Conservation (phyloP, 1,140 invertebrate genomes). For the Geopemphigus sp. region DNA sequence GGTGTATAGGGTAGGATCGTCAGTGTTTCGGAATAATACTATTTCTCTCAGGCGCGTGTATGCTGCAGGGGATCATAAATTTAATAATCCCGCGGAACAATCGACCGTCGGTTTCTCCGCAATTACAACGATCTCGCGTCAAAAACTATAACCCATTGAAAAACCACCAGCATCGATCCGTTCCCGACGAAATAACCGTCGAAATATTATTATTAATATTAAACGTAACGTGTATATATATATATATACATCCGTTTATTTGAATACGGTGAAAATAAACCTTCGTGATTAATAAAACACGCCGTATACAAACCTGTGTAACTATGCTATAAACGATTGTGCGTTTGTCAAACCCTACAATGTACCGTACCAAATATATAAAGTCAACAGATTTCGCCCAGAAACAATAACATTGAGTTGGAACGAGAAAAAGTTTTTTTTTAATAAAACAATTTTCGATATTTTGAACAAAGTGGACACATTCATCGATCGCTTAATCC, state of each 20-base stretch:
- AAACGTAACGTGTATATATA: too few relatives aligned
- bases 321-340: too few relatives aligned
- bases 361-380: too few relatives aligned
- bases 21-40: background rate
- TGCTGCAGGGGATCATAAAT: conserved; percentile 11
- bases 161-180: background rate
- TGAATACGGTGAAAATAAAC: background rate
- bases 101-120: conserved; percentile 8
- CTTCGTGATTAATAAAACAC: too few relatives aligned
- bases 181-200: background rate
- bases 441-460: too few relatives aligned
- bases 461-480: too few relatives aligned
- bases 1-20: background rate
- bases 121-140: conserved; percentile 13
- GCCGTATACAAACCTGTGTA: too few relatives aligned
- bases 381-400: too few relatives aligned
- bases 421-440: too few relatives aligned
- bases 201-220: background rate
- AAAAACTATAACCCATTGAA: conserved; percentile 18
- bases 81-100: conserved; percentile 20
- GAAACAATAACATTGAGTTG: too few relatives aligned
- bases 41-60: background rate
- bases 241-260: background rate
- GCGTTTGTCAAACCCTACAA: too few relatives aligned
- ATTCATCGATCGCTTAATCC: too few relatives aligned